Conservation (phyloP, 2,888 invertebrate species). For the Noctua janthina region DNA sequence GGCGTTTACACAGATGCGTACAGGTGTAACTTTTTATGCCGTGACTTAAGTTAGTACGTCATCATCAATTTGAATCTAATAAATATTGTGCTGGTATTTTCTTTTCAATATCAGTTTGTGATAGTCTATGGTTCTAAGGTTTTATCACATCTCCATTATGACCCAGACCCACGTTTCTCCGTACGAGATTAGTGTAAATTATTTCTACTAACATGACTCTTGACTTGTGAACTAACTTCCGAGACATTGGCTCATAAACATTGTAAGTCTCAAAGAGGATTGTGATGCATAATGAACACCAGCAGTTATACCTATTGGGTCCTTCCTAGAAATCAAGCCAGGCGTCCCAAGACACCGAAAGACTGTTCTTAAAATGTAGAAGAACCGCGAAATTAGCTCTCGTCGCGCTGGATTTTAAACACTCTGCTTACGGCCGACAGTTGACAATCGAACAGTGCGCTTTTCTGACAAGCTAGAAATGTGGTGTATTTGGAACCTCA, state of each 20-base stretch:
- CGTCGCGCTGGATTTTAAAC: background rate
- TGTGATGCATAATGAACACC: background rate
- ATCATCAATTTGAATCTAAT: background rate
- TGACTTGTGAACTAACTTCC: background rate
- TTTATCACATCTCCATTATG: background rate
- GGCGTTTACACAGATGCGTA: constrained; percentile 45
- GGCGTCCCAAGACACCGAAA: too few relatives aligned
- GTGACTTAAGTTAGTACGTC: background rate
- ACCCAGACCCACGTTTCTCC: background rate
- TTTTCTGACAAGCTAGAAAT: background rate
- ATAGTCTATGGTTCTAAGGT: background rate
- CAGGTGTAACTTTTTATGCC: background rate
- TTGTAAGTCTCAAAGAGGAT: constrained; percentile 11
- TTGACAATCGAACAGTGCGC: background rate
- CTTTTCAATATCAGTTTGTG: background rate
- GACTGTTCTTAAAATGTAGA: background rate
- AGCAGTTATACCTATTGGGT: background rate
- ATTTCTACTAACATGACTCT: background rate
- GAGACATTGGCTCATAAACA: background rate
- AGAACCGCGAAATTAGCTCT: background rate
- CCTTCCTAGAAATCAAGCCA: constrained; percentile 6
- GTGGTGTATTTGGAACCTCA: background rate
- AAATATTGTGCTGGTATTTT: background rate
- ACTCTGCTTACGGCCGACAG: background rate
- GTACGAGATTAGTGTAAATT: background rate